phyloP scores from a whole-genome alignment of 2,888 invertebrate genomes.

The Alsophila aescularia region DNA sequence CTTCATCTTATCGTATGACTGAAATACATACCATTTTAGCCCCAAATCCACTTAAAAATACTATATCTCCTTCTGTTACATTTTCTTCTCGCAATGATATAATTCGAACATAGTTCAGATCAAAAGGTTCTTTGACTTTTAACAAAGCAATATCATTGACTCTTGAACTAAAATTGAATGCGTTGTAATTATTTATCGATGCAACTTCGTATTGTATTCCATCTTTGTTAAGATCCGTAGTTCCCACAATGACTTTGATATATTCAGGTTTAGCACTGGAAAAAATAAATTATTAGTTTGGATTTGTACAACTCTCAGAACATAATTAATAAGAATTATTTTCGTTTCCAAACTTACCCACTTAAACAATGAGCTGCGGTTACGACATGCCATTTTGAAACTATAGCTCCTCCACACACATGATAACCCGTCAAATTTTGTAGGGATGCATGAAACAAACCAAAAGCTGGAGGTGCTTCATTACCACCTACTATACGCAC shows the following conservation, averaged over 20 bases:
- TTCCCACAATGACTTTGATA: constrained; percentile 67
- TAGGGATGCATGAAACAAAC: constrained; percentile 68
- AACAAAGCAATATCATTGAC: constrained; percentile 70
- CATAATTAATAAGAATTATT: background rate
- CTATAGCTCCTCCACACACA: constrained; percentile 73
- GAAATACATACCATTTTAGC: constrained; percentile 56
- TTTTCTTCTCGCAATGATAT: constrained; percentile 47
- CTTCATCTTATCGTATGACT: no score
- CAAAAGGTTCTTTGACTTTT: constrained; percentile 54
- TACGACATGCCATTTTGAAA: constrained; percentile 61
- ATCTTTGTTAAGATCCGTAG: constrained; percentile 61
- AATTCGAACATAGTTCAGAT: constrained; percentile 49
- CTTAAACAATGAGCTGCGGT: constrained; percentile 76
- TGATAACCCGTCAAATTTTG: constrained; percentile 70
- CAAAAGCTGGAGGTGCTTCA: constrained; percentile 58
- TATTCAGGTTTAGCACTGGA: constrained; percentile 61
- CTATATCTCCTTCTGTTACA: constrained; percentile 59
- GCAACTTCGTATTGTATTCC: constrained; percentile 54
- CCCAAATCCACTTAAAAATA: constrained; percentile 70
- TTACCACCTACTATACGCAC: constrained; percentile 65
- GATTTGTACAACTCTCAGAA: background rate
- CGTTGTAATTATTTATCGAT: constrained; percentile 53
- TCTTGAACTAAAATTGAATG: constrained; percentile 53
- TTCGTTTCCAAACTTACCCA: constrained; percentile 46
- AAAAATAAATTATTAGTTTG: constrained; percentile 3